Base-by-base conservation (phyloP, 2,113 vertebrate genomes). In the Sinocyclocheilus grahami region DNA sequence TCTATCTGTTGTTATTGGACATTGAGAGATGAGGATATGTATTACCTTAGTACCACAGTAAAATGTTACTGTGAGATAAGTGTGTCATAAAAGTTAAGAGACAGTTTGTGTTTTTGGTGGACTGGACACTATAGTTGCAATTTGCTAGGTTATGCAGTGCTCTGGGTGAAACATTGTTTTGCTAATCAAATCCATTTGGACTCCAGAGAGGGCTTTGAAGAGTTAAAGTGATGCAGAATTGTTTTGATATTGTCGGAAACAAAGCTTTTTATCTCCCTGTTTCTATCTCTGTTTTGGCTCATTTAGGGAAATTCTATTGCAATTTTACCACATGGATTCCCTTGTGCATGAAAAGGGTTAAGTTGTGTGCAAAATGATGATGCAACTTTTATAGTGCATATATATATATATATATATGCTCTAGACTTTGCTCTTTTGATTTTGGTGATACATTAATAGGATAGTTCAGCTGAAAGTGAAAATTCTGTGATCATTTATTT, bases 61-160 rank as follows among this genome's bases (percentile, higher is more conserved):
- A 82, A 65, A 48, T 48, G 60, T 48, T 65, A 63, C n/a, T 67
- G 79, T 65, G 37, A 30, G 42, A 42, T 22, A 67, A 82, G 67
- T 48, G 62, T n/a, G 7, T 51, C 79, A 13, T 51, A 42, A 51
- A 27, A 51, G 39, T 63, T 20, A 67, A 48, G 11, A 13, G 16
- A 63, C 53, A 27, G 46, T 37, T 37, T 37, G 3, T 82, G 60
- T 79, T 79, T 82, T 65, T 48, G 24, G 60, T 20, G 24, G 51
- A 65, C 33, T 65, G 58, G 13, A 82, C 6, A 18, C 10, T 65
- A 33, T 33, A 7, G 80, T 69, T 82, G 3, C 22, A 22, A n/a
- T 82, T 53, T 82, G 80, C 18, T 53, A 33, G 4, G n/a, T 67
- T 62, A 48, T 63, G 16, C 46, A 65, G 60, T 11, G 1, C 5